Evolutionary conservation across 2,113 vertebrate genomes (phyloP).

Genomic region (Gymnobelideus leadbeateri): DNA sequence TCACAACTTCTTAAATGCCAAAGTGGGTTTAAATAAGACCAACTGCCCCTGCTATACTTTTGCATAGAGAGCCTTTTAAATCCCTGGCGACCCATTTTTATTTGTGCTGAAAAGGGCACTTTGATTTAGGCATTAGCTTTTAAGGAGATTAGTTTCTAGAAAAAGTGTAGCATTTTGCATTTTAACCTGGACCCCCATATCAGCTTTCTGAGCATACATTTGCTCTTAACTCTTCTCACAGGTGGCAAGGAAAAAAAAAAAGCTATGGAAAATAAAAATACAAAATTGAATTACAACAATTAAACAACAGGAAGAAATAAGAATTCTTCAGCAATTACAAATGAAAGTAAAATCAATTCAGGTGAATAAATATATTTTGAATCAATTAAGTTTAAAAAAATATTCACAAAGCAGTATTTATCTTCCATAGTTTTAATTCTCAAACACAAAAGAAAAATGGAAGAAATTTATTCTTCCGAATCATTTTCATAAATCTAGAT

Average conservation of each 20-base stretch:
- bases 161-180: conserved; percentile 65
- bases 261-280: neutral
- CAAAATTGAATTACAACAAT: neutral
- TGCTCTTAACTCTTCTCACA: conserved; percentile 42
- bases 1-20: conserved; percentile 54
- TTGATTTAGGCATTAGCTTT: conserved; percentile 70
- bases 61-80: conserved; percentile 66
- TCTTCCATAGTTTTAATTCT: conserved; percentile 46
- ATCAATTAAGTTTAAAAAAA: conserved; percentile 29
- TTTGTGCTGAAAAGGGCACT: conserved; percentile 60
- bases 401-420: neutral
- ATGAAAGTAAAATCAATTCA: conserved; percentile 49
- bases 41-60: conserved; percentile 37
- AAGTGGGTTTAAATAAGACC: conserved; percentile 38
- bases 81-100: conserved; percentile 70
- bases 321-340: conserved; percentile 35
- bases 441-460: conserved; percentile 48
- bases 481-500: conserved; percentile 27
- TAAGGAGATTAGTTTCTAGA: conserved; percentile 78
- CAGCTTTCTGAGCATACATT: conserved; percentile 35
- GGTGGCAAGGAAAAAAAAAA: conserved; percentile 30
- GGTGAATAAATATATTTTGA: conserved; percentile 39
- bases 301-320: conserved; percentile 40
- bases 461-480: conserved; percentile 45
- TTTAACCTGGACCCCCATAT: conserved; percentile 44